Evolutionary conservation across 1,140 invertebrate genomes (phyloP), one percentile per base, ranked within the genome.

Genomic region (Ostrea denselamellosa): DNA sequence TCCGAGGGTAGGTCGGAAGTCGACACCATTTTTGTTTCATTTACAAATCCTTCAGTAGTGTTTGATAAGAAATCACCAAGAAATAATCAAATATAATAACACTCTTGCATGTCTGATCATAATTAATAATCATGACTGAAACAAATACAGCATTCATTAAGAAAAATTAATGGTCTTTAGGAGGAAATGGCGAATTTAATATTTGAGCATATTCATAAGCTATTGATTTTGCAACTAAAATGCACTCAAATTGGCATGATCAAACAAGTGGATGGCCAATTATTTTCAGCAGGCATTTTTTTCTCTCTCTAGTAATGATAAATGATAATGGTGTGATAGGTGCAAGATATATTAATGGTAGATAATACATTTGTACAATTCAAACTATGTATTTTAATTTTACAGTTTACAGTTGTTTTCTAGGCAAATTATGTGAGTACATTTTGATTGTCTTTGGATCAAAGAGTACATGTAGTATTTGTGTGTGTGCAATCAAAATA

Each of bases 61-160:
- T 77, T 77, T 77, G 68, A 34, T 28, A 77, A 77, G 68, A 77
- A 25, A 28, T 77, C 12, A 10, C 68, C 25, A 77, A 77, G 68
- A 77, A 77, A 77, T 77, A 77, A 77, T 77, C 68, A 77, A 34
- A 77, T 34, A 77, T 77, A 77, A 77, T 77, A 77, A 77, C 68
- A 28, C 25, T 34, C 2, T 77, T 17, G 68, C 68, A 77, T 77
- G 68, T 77, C 68, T 77, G 68, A 77, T 77, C 25, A 34, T 77
- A 77, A 77, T 77, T 77, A 28, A 77, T 77, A 77, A 77, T 77
- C 68, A 28, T 28, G 68, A 34, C 68, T 14, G 8, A 77, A 77
- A 77, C 68, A 77, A 77, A 77, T 77, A 34, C 25, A 77, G 68
- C 68, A 77, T 77, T 28, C 68, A 77, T 77, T 77, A 77, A 25